These are phyloP conservation scores for Thera britannica DNA, from an alignment of 2,888 invertebrate species.

Conservation along the genomic window DNA sequence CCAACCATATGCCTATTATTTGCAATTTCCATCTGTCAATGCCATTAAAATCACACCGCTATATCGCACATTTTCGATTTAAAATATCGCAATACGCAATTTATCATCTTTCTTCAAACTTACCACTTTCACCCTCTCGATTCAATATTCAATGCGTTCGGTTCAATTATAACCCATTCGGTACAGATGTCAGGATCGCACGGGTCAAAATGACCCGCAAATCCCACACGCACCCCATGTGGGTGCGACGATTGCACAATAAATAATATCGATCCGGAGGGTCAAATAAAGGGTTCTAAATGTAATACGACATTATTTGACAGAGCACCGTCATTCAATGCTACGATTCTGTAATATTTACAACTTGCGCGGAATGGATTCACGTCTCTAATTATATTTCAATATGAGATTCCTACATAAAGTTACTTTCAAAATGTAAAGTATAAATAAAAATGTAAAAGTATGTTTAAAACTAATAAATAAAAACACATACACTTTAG, in stretches of 20 bases:
- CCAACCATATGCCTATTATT: conserved; percentile 3
- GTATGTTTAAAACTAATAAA: no score
- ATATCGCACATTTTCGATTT: conserved; percentile 32
- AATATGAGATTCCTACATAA: background rate
- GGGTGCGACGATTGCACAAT: conserved; percentile 52
- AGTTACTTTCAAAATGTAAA: background rate
- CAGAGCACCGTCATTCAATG: conserved; percentile 49
- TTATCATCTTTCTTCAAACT: conserved; percentile 19
- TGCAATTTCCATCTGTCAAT: conserved; percentile 18
- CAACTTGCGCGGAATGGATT: conserved; percentile 39
- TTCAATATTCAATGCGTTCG: conserved; percentile 25
- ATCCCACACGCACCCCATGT: conserved; percentile 51
- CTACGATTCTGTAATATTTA: conserved; percentile 44
- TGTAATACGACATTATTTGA: conserved; percentile 48
- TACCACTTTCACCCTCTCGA: conserved; percentile 35
- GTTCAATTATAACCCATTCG: conserved; percentile 34
- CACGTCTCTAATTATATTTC: conserved; percentile 7
- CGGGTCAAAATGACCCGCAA: conserved; percentile 44
- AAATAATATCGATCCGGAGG: conserved; percentile 55
- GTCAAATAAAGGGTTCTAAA: conserved; percentile 60
- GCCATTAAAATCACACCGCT: conserved; percentile 18
- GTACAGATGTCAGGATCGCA: conserved; percentile 40
- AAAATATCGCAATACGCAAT: conserved; percentile 20
- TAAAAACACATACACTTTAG: no score
- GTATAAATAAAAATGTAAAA: background rate